Conservation (phyloP, 2,113 vertebrate species). For the Sylvilagus bachmani region DNA sequence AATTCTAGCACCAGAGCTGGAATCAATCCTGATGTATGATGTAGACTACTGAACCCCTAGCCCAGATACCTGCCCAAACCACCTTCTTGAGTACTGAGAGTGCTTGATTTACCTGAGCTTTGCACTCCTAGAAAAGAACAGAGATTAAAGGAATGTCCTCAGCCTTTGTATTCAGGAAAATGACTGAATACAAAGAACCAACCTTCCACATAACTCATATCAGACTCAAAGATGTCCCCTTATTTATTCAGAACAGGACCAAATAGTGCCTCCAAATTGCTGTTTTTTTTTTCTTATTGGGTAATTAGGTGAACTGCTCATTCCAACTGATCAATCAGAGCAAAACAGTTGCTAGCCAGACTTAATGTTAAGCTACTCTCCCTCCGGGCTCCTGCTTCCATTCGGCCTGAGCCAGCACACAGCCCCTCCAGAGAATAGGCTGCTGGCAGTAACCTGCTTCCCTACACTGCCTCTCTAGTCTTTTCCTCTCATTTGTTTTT, state of each 20-base stretch:
- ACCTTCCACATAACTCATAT: not conserved
- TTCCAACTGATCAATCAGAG: not conserved
- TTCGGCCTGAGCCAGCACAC: not conserved
- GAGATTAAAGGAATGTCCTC: not conserved
- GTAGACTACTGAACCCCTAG: no score
- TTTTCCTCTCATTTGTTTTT: not conserved
- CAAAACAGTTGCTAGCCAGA: not conserved
- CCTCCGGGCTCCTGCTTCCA: rapidly evolving
- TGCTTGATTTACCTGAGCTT: not conserved
- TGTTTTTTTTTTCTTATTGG: not conserved
- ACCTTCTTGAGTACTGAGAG: not conserved
- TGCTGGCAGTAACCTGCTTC: not conserved
- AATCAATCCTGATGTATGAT: no score
- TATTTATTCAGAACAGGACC: no score
- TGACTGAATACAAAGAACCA: not conserved
- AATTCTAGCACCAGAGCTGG: no score
- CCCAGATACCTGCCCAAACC: not conserved
- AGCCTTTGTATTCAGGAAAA: not conserved
- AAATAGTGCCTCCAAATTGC: not conserved
- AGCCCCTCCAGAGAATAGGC: no score
- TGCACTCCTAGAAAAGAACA: not conserved
- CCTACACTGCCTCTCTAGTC: not conserved
- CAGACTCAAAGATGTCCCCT: not conserved
- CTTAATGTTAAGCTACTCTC: not conserved
- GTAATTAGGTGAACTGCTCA: not conserved